Evolutionary conservation across 2,888 invertebrate genomes (phyloP), one percentile per base, ranked within the genome.

Genomic region (Eudemis profundana): DNA sequence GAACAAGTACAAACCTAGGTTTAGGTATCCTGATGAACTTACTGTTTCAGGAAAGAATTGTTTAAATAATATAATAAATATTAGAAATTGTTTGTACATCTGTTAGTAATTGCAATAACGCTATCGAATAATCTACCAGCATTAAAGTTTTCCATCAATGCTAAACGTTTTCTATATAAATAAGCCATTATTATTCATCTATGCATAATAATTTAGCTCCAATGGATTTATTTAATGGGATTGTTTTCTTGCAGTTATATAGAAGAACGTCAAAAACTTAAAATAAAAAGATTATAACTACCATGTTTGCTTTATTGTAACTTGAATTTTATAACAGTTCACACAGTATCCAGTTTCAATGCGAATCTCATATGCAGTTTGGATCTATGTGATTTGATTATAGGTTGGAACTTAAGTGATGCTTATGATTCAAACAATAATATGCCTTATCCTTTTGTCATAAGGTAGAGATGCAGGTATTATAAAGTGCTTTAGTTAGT

Each of bases 241-340:
- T 56, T 56, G 56, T 56, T 56, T 54, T 56, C 56, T 56, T 56
- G 42, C 56, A 56, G 42, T 56, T 40, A 29, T 42, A 56, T 56
- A 29, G 56, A 29, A 56, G 56, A 56, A 44, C 56, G n/a, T 38
- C 21, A 23, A 14, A 36, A 23, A n/a, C 3, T 42, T 1, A 42
- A 27, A 29, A 42, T 12, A 29, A 5, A 44, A 27, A 44, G 1
- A 27, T 14, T 17, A 0, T 56, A 29, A 44, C n/a, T 29, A 4
- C 1, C 15, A 17, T 19, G 5, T 3, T 3, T 0, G 0, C 1
- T 17, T 29, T 19, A 56, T n/a, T 8, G 12, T n/a, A 44, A 29
- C 14, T 44, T 19, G 0, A 44, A 7, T 17, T 27, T 27, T 27
- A 29, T 4, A 1, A 3, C 2, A 0, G 3, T 23, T 15, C 2